phyloP scores from a whole-genome alignment of 2,888 invertebrate genomes.

The Microctonus hyperodae region DNA sequence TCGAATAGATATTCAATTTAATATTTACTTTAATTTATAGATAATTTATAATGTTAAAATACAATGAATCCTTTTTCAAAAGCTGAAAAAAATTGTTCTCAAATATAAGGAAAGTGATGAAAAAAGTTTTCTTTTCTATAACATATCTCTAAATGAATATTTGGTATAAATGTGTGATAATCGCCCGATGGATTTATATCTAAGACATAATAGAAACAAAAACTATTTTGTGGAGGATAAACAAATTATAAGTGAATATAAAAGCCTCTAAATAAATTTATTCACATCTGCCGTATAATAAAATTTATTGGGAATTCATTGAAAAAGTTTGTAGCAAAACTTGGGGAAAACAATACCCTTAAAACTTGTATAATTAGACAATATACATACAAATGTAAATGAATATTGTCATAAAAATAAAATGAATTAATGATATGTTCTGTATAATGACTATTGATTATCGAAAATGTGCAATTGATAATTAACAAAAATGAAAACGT shows the following conservation, averaged over 20 bases:
- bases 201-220: conserved; percentile 12
- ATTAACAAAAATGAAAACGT: conserved; percentile 6
- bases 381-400: conserved; percentile 18
- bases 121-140: conserved; percentile 50
- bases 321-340: conserved; percentile 1
- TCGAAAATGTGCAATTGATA: conserved; percentile 34
- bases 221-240: conserved; percentile 1
- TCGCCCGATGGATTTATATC: conserved; percentile 34
- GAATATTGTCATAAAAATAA: conserved; percentile 33
- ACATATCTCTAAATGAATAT: conserved; percentile 52
- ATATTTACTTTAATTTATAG: neutral
- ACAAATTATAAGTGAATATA: conserved; percentile 12
- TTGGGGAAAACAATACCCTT: conserved; percentile 12
- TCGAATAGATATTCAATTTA: neutral
- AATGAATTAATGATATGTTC: conserved; percentile 50
- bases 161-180: conserved; percentile 49
- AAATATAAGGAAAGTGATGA: conserved; percentile 13
- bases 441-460: conserved; percentile 52
- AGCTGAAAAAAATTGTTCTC: conserved; percentile 22
- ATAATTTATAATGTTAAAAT: neutral
- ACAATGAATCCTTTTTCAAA: conserved; percentile 1
- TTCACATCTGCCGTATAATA: conserved; percentile 9
- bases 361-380: conserved; percentile 8
- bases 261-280: neutral
- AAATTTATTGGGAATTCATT: conserved; percentile 4